Evolutionary conservation across 2,113 vertebrate genomes (phyloP), one percentile per base, ranked within the genome.

Genomic region (Eolophus roseicapilla): DNA sequence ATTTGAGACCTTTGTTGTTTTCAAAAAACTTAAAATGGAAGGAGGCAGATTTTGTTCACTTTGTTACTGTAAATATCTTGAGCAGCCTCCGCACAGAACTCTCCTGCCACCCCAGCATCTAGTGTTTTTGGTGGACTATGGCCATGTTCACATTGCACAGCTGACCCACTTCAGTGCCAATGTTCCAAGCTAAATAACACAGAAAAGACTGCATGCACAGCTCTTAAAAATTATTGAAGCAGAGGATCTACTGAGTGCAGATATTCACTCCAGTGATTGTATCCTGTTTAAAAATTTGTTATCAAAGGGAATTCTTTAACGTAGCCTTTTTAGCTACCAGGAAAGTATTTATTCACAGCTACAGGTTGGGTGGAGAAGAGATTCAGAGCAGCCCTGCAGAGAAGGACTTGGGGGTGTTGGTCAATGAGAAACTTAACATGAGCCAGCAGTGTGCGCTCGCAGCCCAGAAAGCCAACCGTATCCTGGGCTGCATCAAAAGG

Each of bases 91-190:
- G 39, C 50, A 53, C 28, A 68, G 49, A 59, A 21, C 25, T 24
- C 33, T 50, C 27, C 68, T 3, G 1, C 9, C 23, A n/a, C 7
- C 29, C 24, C 60, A 33, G 7, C 0, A 0, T 5, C 25, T 49
- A 4, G 3, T 17, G 19, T 2, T 63, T 81, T 39, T 43, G 19
- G 83, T 41, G 60, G 9, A 18, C 28, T n/a, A 3, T 23, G 33
- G 50, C 28, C 79, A 37, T 3, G 11, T 49, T 73, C 65, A 17
- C 65, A 8, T 25, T 18, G 68, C 52, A 53, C 44, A 52, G 41
- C 28, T 28, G 70, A 44, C 25, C 37, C 43, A 24, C 15, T 64
- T 86, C 62, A 88, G 75, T 21, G 50, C 31, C 12, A 28, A 0
- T 28, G 23, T 37, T n/a, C 43, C 29, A 18, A 20, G 20, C 7